phyloP scores from a whole-genome alignment of 2,888 invertebrate genomes.

The Diarsia mendica region DNA sequence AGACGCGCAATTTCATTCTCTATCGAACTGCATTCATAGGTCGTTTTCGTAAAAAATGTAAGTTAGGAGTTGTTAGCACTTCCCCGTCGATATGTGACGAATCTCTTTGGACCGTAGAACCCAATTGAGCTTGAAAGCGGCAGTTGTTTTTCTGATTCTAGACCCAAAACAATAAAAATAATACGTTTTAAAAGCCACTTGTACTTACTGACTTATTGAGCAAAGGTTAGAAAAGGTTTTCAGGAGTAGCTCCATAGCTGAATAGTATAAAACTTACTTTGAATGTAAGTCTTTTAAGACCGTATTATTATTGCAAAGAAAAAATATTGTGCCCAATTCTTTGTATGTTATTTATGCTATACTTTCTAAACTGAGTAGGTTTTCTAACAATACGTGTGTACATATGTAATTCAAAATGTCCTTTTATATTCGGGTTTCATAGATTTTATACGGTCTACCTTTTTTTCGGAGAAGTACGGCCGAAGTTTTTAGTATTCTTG shows the following conservation, averaged over 20 bases:
- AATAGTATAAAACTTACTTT: conserved; percentile 16
- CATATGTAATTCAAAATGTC: conserved; percentile 31
- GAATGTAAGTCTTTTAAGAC: neutral
- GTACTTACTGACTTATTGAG: conserved; percentile 16
- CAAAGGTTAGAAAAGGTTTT: conserved; percentile 27
- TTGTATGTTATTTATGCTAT: conserved; percentile 14
- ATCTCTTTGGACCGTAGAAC: conserved; percentile 17
- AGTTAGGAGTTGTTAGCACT: too few species aligned
- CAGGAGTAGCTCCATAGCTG: conserved; percentile 11
- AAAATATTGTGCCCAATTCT: conserved; percentile 27
- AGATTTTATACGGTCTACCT: conserved; percentile 26
- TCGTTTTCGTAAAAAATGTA: too few species aligned
- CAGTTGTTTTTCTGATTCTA: conserved; percentile 24
- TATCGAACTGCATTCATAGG: too few species aligned
- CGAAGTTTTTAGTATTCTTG: conserved; percentile 51
- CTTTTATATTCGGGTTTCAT: conserved; percentile 35
- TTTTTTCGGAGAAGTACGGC: conserved; percentile 16
- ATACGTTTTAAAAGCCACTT: conserved; percentile 34
- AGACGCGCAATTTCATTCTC: too few species aligned
- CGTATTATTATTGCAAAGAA: conserved; percentile 1
- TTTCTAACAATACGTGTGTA: conserved; percentile 28
- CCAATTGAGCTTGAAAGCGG: conserved; percentile 20
- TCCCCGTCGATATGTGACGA: too few species aligned
- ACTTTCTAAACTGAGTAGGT: neutral
- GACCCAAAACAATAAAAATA: conserved; percentile 44